Base-by-base conservation (phyloP, 2,113 vertebrate species). In the Natator depressus region DNA sequence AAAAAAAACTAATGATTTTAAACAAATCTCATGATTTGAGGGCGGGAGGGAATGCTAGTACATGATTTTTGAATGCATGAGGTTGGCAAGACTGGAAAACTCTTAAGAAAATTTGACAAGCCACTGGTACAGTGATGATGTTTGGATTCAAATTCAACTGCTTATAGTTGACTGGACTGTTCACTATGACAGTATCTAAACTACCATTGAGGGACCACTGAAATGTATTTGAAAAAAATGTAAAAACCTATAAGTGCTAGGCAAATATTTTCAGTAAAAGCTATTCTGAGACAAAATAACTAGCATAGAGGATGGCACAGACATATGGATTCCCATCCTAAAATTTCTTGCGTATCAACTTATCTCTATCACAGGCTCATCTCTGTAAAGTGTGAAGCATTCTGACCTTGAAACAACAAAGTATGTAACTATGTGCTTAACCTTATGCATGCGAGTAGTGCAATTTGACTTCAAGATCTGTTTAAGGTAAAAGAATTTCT, bases 41-140 rank as follows among this genome's bases (percentile, higher is more conserved):
- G 7, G n/a, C 16, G 6, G 10, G 1, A 0, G 2, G 54, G 3
- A 47, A n/a, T 3, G n/a, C 19, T 22, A 72, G 10, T 19, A 16
- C 4, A 1, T 10, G 76, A n/a, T 12, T 87, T 95, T 81, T 29
- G 22, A 80, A 4, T 27, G 89, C 38, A 89, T 80, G 38, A 51
- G 22, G 5, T 17, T 27, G 1, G 8, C 20, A 76, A n/a, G 6
- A 80, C 3, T 5, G 10, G 27, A 3, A 86, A 87, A 62, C 1
- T 72, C 19, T 0, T 25, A 80, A 76, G 16, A 89, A 95, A 85
- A 89, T 3, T 10, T 51, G 27, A 22, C 13, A 6, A 62, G 12
- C 7, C 65, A 38, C 65, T 72, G 17, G 35, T 38, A 22, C n/a
- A 17, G 1, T 47, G 31, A 78, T 20, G 17, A 22, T 35, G 27